Percentiles rank a stretch among this genome's conserved stretches.
phyloP scores from a whole-genome alignment of 2,888 invertebrate genomes.

The Petrolisthes cinctipes region DNA sequence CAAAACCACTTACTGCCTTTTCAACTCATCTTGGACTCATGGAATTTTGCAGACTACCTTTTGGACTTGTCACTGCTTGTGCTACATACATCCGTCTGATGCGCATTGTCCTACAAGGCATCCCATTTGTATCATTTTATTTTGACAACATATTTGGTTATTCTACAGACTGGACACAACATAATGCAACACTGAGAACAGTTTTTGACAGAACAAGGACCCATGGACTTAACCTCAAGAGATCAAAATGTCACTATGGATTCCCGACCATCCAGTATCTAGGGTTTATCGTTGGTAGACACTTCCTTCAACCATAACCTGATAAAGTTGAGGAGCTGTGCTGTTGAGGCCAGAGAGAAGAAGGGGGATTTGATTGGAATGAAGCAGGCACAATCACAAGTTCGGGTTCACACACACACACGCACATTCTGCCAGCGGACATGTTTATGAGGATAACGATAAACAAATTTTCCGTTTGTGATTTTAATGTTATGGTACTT shows the following conservation, averaged over 20 bases:
- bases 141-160: constrained; percentile 7
- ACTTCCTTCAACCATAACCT: background rate
- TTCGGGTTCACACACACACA: too few species aligned
- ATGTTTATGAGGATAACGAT: too few species aligned
- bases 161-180: background rate
- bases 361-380: too few species aligned
- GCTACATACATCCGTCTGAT: constrained; percentile 15
- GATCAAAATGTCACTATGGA: constrained; percentile 18
- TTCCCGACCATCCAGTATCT: constrained; percentile 3
- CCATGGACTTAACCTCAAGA: constrained; percentile 12
- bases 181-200: too few species aligned
- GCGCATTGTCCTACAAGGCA: constrained; percentile 9
- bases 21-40: background rate
- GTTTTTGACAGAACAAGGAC: background rate
- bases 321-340: constrained; percentile 3
- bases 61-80: constrained; percentile 12
- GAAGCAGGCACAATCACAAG: too few species aligned
- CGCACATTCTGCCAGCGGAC: too few species aligned
- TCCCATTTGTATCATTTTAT: constrained; percentile 8
- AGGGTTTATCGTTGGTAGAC: constrained; percentile 18
- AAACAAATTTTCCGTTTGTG: too few species aligned
- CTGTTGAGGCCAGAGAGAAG: too few species aligned
- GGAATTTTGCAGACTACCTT: constrained; percentile 20
- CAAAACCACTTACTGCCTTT: too few species aligned
- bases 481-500: too few species aligned